These are phyloP conservation scores for Nomada ferruginata DNA, from an alignment of 2,888 invertebrate genomes.

Conservation along the genomic window DNA sequence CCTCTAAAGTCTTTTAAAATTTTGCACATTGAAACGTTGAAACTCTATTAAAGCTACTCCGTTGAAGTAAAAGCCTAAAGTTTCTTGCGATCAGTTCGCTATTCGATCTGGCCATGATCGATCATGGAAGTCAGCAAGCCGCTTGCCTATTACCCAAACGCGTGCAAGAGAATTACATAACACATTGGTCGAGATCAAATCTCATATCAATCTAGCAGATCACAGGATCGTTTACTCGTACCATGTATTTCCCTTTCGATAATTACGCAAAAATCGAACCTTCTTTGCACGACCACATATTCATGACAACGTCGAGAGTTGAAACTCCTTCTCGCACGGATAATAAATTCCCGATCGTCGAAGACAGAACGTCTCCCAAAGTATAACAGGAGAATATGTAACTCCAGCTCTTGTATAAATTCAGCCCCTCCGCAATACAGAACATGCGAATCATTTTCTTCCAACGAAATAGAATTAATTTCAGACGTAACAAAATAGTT, in stretches of 20 bases:
- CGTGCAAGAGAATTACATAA: constrained; percentile 7
- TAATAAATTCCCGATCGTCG: not conserved
- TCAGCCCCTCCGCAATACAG: no score
- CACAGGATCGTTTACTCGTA: not conserved
- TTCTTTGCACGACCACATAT: no score
- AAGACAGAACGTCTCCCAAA: not conserved
- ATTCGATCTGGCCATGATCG: not conserved
- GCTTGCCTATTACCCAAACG: not conserved
- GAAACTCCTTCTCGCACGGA: not conserved
- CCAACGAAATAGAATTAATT: no score
- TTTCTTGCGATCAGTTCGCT: not conserved
- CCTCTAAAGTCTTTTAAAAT: not conserved
- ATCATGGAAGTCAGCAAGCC: not conserved
- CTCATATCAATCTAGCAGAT: not conserved
- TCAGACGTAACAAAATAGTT: no score
- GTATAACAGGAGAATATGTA: not conserved
- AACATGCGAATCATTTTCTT: no score
- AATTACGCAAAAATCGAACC: not conserved
- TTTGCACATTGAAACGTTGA: no score
- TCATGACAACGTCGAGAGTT: not conserved
- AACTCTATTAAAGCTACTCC: not conserved
- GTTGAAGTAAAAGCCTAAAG: not conserved
- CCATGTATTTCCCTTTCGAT: not conserved
- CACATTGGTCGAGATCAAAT: not conserved
- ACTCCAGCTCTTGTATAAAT: no score